These are phyloP conservation scores for Paraescarpia echinospica DNA, from an alignment of 1,140 invertebrate genomes.

Conservation along the genomic window DNA sequence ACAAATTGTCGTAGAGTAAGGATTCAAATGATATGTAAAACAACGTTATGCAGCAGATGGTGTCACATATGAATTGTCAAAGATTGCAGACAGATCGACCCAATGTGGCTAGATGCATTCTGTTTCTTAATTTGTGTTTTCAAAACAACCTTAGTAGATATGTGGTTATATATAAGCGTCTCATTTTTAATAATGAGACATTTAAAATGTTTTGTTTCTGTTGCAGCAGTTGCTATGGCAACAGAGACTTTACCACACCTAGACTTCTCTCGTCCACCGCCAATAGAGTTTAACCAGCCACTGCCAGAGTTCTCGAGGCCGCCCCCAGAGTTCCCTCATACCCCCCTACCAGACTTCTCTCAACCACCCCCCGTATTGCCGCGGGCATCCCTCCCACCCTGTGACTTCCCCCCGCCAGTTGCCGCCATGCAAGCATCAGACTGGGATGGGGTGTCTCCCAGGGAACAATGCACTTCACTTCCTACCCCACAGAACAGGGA, in stretches of 20 bases:
- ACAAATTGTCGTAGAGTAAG: no score
- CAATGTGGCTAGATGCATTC: no score
- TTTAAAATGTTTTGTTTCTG: neutral
- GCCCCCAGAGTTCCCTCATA: constrained; percentile 17
- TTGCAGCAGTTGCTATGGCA: neutral
- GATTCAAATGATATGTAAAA: no score
- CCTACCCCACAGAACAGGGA: neutral
- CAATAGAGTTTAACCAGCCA: constrained; percentile 20
- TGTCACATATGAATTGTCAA: no score
- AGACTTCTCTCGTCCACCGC: neutral
- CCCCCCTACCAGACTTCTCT: constrained; percentile 30
- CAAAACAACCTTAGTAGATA: neutral
- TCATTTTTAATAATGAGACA: neutral
- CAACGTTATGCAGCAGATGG: no score
- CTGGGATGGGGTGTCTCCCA: neutral
- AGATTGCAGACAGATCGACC: no score
- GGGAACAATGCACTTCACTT: neutral
- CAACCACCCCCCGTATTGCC: constrained; percentile 31
- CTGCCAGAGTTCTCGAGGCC: neutral
- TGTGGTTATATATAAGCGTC: neutral
- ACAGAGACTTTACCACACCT: neutral
- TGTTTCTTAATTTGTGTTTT: no score
- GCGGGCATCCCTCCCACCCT: constrained; percentile 31
- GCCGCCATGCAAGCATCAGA: neutral
- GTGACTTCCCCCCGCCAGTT: neutral